Evolutionary conservation across 1,140 invertebrate species (phyloP).

Genomic region (Goniozus legneri): DNA sequence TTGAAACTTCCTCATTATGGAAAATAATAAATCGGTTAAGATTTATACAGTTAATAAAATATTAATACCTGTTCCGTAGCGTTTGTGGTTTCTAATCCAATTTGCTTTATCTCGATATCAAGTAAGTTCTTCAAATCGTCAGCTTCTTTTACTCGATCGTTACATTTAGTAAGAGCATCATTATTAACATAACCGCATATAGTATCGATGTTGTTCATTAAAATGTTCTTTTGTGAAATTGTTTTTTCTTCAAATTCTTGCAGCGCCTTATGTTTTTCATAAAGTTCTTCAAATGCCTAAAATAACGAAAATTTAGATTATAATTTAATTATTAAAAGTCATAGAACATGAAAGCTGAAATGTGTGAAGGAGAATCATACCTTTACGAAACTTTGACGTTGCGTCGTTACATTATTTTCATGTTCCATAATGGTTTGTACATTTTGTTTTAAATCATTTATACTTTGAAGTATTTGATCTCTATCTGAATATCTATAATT

Average conservation of each 20-base stretch:
- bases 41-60: not conserved
- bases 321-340: slow-evolving; percentile 2
- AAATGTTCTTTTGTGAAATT: slow-evolving; percentile 17
- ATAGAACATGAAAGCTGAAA: slow-evolving; percentile 7
- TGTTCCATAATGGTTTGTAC: slow-evolving; percentile 21
- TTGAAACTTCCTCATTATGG: too few relatives aligned
- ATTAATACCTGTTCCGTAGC: slow-evolving; percentile 31
- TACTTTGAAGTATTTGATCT: slow-evolving; percentile 24
- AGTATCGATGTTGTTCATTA: not conserved
- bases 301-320: slow-evolving; percentile 22
- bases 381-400: slow-evolving; percentile 25
- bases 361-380: slow-evolving; percentile 13
- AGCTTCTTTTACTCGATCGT: slow-evolving; percentile 23
- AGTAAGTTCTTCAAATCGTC: too few relatives aligned
- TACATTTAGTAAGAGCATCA: too few relatives aligned
- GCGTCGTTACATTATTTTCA: slow-evolving; percentile 25
- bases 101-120: too few relatives aligned
- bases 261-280: slow-evolving; percentile 25
- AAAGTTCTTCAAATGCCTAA: slow-evolving; percentile 29
- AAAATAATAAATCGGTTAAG: not conserved
- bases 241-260: slow-evolving; percentile 13
- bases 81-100: slow-evolving; percentile 27
- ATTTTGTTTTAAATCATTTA: slow-evolving; percentile 24
- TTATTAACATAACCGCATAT: slow-evolving; percentile 21
- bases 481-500: slow-evolving; percentile 23